Percentiles rank a stretch among this genome's conserved stretches.
These are phyloP conservation scores for Rhynchotus rufescens DNA, from an alignment of 2,797 vertebrate species.

Conservation along the genomic window DNA sequence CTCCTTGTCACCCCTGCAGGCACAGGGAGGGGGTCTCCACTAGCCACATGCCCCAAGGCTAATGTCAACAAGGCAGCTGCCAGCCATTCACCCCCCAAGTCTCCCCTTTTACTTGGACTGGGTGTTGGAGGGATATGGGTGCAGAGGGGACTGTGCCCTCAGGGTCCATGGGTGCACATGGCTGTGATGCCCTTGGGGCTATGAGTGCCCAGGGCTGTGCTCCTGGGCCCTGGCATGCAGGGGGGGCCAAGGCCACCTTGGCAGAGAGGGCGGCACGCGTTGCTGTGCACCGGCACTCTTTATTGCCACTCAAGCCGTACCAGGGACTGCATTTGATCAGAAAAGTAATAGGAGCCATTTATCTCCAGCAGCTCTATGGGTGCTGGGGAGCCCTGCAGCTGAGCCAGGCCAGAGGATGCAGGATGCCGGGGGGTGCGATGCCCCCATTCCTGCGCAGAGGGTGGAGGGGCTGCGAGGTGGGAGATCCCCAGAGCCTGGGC, in stretches of 20 bases:
- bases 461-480: not conserved
- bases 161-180: too few relatives aligned
- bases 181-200: too few relatives aligned
- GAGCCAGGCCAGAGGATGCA: not conserved
- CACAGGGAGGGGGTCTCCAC: too few relatives aligned
- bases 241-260: not conserved
- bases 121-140: not conserved
- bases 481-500: fast-evolving
- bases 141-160: too few relatives aligned
- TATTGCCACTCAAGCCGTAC: not conserved
- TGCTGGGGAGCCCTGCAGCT: not conserved
- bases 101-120: too few relatives aligned
- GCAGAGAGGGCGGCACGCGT: not conserved
- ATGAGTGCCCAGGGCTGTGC: fast-evolving
- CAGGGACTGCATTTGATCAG: not conserved
- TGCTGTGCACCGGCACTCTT: fast-evolving
- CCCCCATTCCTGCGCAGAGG: not conserved
- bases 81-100: too few relatives aligned
- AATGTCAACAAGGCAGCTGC: too few relatives aligned
- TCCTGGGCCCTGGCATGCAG: fast-evolving
- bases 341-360: conserved; percentile 9
- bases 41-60: not conserved
- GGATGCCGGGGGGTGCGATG: not conserved
- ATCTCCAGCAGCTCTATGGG: not conserved
- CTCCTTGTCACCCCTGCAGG: not conserved